Evolutionary conservation across 2,797 vertebrate genomes (phyloP).

Genomic region (Ispidina lecontei): DNA sequence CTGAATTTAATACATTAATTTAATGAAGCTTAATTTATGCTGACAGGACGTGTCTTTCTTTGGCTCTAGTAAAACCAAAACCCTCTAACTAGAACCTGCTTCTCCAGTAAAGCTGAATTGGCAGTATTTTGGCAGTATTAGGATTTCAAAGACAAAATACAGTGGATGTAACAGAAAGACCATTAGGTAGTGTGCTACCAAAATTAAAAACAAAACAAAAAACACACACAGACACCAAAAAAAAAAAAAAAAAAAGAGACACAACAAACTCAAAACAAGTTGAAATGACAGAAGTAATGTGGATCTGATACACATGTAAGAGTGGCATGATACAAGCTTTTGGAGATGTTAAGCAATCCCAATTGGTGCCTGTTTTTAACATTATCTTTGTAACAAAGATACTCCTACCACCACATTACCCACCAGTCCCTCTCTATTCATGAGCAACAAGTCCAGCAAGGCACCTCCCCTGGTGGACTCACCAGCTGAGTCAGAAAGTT

Average conservation of each 20-base stretch:
- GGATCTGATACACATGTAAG: not conserved
- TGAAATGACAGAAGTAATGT: not conserved
- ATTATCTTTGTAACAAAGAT: not conserved
- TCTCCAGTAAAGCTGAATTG: conserved; percentile 10
- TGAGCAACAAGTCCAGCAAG: too few relatives aligned
- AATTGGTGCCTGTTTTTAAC: not conserved
- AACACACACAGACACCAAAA: not conserved
- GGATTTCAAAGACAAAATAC: not conserved
- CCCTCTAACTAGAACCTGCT: not conserved
- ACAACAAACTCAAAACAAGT: not conserved
- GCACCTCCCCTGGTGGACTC: too few relatives aligned
- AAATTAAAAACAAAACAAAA: not conserved
- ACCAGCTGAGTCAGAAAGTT: too few relatives aligned
- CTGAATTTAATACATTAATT: too few relatives aligned
- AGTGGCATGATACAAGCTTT: not conserved
- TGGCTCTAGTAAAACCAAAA: not conserved
- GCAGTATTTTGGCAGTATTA: not conserved
- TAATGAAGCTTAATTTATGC: not conserved
- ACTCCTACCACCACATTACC: too few relatives aligned
- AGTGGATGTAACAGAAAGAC: not conserved
- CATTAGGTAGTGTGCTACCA: not conserved
- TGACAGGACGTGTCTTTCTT: not conserved
- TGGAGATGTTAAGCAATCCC: not conserved
- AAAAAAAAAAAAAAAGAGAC: not conserved
- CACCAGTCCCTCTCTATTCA: too few relatives aligned